Evolutionary conservation across 2,888 invertebrate species (phyloP), one percentile per base, ranked within the genome.

Genomic region (Mythimna loreyi): DNA sequence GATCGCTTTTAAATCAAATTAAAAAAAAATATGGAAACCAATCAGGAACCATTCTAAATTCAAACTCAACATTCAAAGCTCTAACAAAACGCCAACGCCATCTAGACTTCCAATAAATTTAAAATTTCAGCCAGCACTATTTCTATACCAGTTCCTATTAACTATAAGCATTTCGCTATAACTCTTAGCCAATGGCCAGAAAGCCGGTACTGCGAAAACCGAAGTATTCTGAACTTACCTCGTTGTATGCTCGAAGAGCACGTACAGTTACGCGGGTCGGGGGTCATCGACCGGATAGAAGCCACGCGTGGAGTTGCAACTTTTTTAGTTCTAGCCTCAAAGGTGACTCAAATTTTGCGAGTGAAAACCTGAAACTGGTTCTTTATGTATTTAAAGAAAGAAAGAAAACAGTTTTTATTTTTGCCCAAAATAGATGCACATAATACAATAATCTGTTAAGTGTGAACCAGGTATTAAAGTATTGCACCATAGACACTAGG

Each of bases 181-280:
- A 75, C 72, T 72, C 62, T 60, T 68, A 28, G 43, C 53, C 66
- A 47, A 60, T 80, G 71, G 65, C 58, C 67, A 65, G 72, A 74
- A 69, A 75, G 69, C 78, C 82, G 84, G 82, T 83, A 85, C 81
- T 78, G 74, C 74, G 77, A 77, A 80, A 81, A 65, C 82, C 78
- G 65, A 78, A 85, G 81, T 75, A 76, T 80, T 74, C 80, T 76
- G 62, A 78, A 85, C 80, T 73, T 62, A 73, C 78, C 75, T 73
- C 73, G 71, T 50, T 75, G 70, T 80, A 68, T 80, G 80, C 77
- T 69, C 74, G 16, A 76, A 82, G 73, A 82, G 68, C 81, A 80
- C 83, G 80, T 85, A 89, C 88, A 88, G 89, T 90, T 90, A 90
- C 84, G 83, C 89, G 82, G 90, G 89, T 90, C 91, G 87, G 69